phyloP scores from a whole-genome alignment of 2,113 vertebrate species.

The Willisornis vidua region DNA sequence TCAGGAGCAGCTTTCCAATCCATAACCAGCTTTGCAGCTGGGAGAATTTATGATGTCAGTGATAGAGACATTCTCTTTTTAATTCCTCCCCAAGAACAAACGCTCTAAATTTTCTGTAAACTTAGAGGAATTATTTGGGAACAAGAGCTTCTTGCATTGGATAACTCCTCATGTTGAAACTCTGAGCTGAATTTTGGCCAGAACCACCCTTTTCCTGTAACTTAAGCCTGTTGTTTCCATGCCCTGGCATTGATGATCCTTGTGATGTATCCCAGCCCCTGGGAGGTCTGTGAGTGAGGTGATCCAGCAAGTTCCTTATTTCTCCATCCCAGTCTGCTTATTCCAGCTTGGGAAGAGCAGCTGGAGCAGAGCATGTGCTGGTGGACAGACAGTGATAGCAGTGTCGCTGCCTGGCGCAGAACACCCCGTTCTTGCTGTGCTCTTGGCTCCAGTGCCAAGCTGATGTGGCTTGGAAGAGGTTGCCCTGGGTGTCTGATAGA shows the following conservation, averaged over 20 bases:
- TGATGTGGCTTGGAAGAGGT: background rate
- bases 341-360: background rate
- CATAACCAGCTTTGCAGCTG: background rate
- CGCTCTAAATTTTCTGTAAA: background rate
- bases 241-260: background rate
- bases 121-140: background rate
- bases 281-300: background rate
- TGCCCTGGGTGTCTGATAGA: background rate
- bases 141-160: background rate
- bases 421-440: background rate
- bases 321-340: background rate
- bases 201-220: slow-evolving; percentile 2
- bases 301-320: background rate
- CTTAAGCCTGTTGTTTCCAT: background rate
- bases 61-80: background rate
- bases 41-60: background rate
- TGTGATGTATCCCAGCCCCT: background rate
- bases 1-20: background rate
- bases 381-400: background rate
- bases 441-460: background rate
- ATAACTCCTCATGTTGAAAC: background rate
- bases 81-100: background rate
- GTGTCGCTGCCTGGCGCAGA: background rate
- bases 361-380: background rate
- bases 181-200: background rate